Percentiles rank a stretch among this genome's conserved stretches.
phyloP scores from a whole-genome alignment of 2,888 invertebrate genomes.

The Heteropelma amictum region DNA sequence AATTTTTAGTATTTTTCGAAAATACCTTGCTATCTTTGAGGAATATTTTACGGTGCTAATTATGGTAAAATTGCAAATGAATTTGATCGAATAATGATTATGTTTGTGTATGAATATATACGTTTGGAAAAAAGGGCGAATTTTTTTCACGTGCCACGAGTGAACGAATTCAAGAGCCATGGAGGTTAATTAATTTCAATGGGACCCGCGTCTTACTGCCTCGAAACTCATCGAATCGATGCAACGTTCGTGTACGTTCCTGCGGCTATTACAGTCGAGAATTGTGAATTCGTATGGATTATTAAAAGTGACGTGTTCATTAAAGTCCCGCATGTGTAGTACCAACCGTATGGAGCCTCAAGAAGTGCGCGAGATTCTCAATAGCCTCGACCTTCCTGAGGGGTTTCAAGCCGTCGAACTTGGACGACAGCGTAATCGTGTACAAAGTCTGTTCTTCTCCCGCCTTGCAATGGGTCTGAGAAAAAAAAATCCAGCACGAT shows the following conservation, averaged over 20 bases:
- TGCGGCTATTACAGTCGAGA: neutral
- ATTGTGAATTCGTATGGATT: conserved; percentile 9
- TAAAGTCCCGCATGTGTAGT: neutral
- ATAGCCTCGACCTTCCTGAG: conserved; percentile 83
- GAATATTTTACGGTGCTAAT: no score
- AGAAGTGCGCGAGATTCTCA: conserved; percentile 85
- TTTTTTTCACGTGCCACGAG: neutral
- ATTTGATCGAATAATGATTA: no score
- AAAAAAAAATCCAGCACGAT: conserved; percentile 22
- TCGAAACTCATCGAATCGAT: conserved; percentile 20
- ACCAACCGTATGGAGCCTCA: conserved; percentile 83
- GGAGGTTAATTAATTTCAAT: conserved; percentile 27
- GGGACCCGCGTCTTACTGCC: neutral
- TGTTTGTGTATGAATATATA: no score
- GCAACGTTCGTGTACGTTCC: neutral
- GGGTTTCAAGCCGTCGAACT: conserved; percentile 82
- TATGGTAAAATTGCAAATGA: no score
- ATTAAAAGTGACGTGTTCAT: conserved; percentile 27
- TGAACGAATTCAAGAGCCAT: neutral
- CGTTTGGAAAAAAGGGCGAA: no score
- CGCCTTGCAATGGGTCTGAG: conserved; percentile 75
- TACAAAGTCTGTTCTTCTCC: conserved; percentile 81
- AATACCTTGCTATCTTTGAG: no score
- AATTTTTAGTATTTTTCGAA: no score
- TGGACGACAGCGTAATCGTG: conserved; percentile 84